These are phyloP conservation scores for Battus philenor DNA, from an alignment of 1,140 invertebrate species.

Conservation along the genomic window DNA sequence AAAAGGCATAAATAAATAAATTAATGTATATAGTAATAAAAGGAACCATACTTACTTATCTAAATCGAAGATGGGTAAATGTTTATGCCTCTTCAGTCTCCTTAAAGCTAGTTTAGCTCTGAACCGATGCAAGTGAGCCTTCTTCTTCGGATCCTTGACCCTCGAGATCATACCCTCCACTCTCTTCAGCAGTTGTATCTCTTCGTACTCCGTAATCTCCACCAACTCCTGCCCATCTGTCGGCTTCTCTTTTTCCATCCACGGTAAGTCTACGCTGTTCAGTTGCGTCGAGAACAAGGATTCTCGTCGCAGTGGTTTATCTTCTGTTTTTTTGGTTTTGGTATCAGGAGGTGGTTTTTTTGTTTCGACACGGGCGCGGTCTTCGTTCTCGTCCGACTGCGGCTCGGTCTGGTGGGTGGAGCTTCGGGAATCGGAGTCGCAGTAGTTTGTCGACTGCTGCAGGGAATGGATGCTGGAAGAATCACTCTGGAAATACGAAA, in stretches of 20 bases:
- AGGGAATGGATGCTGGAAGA: conserved; percentile 42
- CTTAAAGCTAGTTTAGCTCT: conserved; percentile 48
- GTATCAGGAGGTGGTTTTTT: conserved; percentile 30
- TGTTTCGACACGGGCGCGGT: conserved; percentile 43
- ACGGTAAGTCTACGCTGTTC: conserved; percentile 46
- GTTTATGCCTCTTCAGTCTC: conserved; percentile 56
- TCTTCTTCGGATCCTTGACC: conserved; percentile 38
- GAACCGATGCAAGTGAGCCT: conserved; percentile 36
- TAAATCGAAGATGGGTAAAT: conserved; percentile 57
- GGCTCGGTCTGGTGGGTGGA: conserved; percentile 18
- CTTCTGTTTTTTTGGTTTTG: conserved; percentile 34
- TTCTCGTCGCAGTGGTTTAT: conserved; percentile 33
- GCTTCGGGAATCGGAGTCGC: conserved; percentile 50
- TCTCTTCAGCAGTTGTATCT: conserved; percentile 58
- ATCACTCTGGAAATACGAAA: conserved; percentile 48
- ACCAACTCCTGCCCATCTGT: conserved; percentile 28
- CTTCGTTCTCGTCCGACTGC: conserved; percentile 25
- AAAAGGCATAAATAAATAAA: too few relatives aligned
- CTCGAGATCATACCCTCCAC: conserved; percentile 43
- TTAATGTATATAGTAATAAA: conserved; percentile 19
- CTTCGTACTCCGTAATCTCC: conserved; percentile 51
- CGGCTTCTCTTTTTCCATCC: conserved; percentile 32
- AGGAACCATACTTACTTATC: conserved; percentile 44
- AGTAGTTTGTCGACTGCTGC: conserved; percentile 27
- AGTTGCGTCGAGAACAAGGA: conserved; percentile 46